Conservation (phyloP, 2,888 invertebrate genomes). For the Microplitis deprimator region DNA sequence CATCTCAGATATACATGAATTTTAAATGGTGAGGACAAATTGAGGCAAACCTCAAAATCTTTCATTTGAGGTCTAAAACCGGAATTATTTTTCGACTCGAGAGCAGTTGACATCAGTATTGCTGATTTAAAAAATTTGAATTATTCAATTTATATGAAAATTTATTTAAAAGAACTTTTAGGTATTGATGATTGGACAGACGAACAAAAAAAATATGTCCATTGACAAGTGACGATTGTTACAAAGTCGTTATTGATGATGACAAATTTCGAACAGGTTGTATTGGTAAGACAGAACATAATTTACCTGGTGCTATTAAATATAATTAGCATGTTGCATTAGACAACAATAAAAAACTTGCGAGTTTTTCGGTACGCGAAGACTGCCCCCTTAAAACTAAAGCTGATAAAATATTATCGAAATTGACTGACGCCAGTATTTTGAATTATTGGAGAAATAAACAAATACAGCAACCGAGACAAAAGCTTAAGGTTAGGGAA, state of each 20-base stretch:
- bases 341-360: not conserved
- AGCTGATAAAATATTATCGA: not conserved
- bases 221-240: not conserved
- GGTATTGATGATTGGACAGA: not conserved
- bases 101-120: not conserved
- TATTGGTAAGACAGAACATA: not conserved
- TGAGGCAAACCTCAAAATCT: no score
- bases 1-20: no score
- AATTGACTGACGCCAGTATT: not conserved
- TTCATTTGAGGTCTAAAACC: no score
- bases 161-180: not conserved
- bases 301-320: not conserved
- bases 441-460: not conserved
- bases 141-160: not conserved
- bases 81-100: no score
- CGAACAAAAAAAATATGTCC: not conserved
- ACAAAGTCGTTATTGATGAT: not conserved
- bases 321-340: conserved; percentile 3
- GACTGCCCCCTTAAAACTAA: conserved; percentile 1
- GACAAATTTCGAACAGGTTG: not conserved
- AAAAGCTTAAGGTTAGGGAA: not conserved
- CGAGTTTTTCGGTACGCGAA: not conserved
- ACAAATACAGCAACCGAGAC: not conserved
- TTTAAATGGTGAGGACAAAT: no score
- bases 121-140: not conserved